These are phyloP conservation scores for Drosophila bocki DNA, from an alignment of 1,140 invertebrate species.

Conservation along the genomic window DNA sequence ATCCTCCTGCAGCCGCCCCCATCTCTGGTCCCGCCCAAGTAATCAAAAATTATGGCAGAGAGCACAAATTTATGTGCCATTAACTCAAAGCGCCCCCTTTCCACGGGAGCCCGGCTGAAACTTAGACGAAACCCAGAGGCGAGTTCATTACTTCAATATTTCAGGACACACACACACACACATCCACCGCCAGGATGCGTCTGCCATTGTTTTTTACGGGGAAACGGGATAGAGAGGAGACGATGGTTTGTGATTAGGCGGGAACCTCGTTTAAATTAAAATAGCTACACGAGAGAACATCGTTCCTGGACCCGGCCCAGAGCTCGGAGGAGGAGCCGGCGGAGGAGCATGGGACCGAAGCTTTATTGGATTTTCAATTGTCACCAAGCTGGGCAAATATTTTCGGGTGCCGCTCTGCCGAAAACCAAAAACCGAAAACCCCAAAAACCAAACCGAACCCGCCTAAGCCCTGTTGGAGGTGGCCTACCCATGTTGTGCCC, in stretches of 20 bases:
- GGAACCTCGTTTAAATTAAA: constrained; percentile 81
- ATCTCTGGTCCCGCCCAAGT: constrained; percentile 59
- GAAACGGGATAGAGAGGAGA: not conserved
- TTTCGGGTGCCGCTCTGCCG: constrained; percentile 48
- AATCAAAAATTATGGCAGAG: constrained; percentile 78
- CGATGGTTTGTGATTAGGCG: constrained; percentile 71
- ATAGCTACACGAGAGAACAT: constrained; percentile 64
- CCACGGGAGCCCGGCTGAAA: constrained; percentile 17
- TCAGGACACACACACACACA: constrained; percentile 45
- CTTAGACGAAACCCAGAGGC: constrained; percentile 53
- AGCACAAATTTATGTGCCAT: constrained; percentile 78
- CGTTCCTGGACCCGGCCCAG: constrained; percentile 4
- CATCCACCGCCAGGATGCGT: constrained; percentile 49
- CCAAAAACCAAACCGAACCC: constrained; percentile 52
- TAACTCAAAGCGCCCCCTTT: constrained; percentile 65
- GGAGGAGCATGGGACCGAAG: constrained; percentile 6
- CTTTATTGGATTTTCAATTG: constrained; percentile 84
- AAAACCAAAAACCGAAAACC: constrained; percentile 51
- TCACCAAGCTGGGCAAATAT: constrained; percentile 73
- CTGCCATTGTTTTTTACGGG: constrained; percentile 47
- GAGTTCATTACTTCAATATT: constrained; percentile 82
- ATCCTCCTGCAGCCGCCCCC: not conserved
- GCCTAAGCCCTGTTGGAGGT: constrained; percentile 58
- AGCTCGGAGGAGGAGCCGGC: not conserved
- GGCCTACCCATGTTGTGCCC: constrained; percentile 11